phyloP scores from a whole-genome alignment of 2,888 invertebrate genomes.

The Ochropacha duplaris region DNA sequence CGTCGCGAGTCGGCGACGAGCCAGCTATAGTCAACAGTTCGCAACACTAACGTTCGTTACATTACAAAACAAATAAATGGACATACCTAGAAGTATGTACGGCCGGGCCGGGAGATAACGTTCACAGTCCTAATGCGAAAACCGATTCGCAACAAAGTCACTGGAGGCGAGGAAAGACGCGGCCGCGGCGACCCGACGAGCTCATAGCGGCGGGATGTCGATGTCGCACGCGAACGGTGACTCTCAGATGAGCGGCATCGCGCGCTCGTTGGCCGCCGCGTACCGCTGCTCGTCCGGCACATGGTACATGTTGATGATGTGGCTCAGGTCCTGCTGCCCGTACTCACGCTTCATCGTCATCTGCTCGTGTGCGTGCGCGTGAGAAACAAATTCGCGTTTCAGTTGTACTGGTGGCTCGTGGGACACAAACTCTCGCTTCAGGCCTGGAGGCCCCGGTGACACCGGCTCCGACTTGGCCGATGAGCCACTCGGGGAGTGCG shows the following conservation, averaged over 20 bases:
- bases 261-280: slow-evolving; percentile 84
- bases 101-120: slow-evolving; percentile 66
- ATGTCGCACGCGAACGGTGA: slow-evolving; percentile 86
- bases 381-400: slow-evolving; percentile 80
- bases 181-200: slow-evolving; percentile 77
- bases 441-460: slow-evolving; percentile 87
- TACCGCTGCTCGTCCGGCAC: slow-evolving; percentile 85
- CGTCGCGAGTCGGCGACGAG: slow-evolving; percentile 40
- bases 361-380: slow-evolving; percentile 74
- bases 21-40: slow-evolving; percentile 65
- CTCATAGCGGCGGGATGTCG: slow-evolving; percentile 85
- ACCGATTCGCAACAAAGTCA: slow-evolving; percentile 65
- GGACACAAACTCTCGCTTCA: slow-evolving; percentile 78
- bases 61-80: slow-evolving; percentile 76
- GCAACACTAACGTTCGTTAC: slow-evolving; percentile 70
- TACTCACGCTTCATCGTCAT: slow-evolving; percentile 88
- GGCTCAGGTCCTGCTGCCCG: slow-evolving; percentile 84
- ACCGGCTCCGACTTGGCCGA: slow-evolving; percentile 95
- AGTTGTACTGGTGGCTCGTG: slow-evolving; percentile 80
- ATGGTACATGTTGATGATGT: slow-evolving; percentile 87
- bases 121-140: slow-evolving; percentile 71
- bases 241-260: slow-evolving; percentile 85
- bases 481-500: slow-evolving; percentile 93
- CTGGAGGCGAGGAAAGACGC: slow-evolving; percentile 38
- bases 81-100: slow-evolving; percentile 79